phyloP scores from a whole-genome alignment of 2,888 invertebrate species.

The Trilocha varians region DNA sequence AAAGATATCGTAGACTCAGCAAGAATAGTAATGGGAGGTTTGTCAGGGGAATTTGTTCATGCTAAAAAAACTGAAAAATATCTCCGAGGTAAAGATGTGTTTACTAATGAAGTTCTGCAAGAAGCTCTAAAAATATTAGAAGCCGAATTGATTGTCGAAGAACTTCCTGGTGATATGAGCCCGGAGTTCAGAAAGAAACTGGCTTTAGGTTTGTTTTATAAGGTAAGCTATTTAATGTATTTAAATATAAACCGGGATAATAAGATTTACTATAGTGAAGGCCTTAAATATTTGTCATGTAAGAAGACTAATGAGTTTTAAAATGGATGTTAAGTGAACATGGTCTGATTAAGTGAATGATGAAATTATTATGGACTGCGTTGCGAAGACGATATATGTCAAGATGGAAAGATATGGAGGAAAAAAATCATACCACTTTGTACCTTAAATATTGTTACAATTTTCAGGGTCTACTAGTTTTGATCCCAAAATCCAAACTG shows the following conservation, averaged over 20 bases:
- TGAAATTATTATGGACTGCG: too few relatives aligned
- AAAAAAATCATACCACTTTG: background rate
- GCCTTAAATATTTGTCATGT: too few relatives aligned
- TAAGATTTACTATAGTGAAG: too few relatives aligned
- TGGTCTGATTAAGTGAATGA: too few relatives aligned
- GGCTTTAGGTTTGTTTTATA: constrained; percentile 77
- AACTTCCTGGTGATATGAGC: constrained; percentile 70
- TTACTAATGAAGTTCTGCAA: constrained; percentile 59
- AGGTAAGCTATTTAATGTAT: constrained; percentile 51
- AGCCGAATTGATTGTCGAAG: constrained; percentile 57
- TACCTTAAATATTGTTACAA: background rate
- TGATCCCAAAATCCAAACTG: constrained; percentile 57
- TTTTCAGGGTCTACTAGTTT: constrained; percentile 61
- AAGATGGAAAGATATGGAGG: background rate
- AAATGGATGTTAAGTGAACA: too few relatives aligned
- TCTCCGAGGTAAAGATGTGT: constrained; percentile 39
- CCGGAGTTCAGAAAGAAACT: constrained; percentile 74
- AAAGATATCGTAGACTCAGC: constrained; percentile 49
- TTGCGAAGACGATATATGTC: background rate
- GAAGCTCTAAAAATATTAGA: constrained; percentile 69
- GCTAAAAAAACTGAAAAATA: constrained; percentile 74
- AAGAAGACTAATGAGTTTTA: too few relatives aligned
- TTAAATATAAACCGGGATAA: background rate
- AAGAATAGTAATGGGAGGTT: constrained; percentile 75
- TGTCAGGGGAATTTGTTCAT: constrained; percentile 67